Evolutionary conservation across 2,888 invertebrate species (phyloP).

Genomic region (Drosophila buzzatii): DNA sequence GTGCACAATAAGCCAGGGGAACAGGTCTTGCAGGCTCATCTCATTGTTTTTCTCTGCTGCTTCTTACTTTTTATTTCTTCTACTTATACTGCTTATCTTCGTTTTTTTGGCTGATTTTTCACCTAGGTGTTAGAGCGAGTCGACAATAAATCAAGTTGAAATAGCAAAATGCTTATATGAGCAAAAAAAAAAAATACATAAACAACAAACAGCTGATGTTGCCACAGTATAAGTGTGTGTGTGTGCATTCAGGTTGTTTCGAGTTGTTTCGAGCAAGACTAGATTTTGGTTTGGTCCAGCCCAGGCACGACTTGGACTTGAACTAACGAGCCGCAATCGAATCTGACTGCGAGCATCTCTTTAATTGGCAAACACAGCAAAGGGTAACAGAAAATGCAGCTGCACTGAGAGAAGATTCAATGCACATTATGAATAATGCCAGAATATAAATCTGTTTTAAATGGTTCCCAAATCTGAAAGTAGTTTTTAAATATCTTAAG

Average conservation of each 20-base stretch:
- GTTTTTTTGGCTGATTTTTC: slow-evolving; percentile 10
- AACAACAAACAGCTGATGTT: slow-evolving; percentile 79
- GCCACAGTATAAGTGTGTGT: background rate
- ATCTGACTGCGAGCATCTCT: slow-evolving; percentile 46
- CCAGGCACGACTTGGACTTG: slow-evolving; percentile 64
- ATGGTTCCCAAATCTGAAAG: background rate
- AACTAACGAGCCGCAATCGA: slow-evolving; percentile 53
- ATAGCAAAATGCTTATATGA: slow-evolving; percentile 43
- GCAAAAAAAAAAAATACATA: slow-evolving; percentile 62
- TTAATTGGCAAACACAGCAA: slow-evolving; percentile 62
- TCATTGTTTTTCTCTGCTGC: slow-evolving; percentile 26
- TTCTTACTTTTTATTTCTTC: background rate
- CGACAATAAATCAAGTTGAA: slow-evolving; percentile 70
- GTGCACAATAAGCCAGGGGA: slow-evolving; percentile 65
- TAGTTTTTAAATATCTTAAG: background rate
- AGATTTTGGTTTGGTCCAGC: slow-evolving; percentile 40
- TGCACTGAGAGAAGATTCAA: background rate
- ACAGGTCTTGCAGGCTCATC: slow-evolving; percentile 50
- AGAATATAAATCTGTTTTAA: background rate
- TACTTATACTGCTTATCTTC: slow-evolving; percentile 8
- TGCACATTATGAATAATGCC: background rate
- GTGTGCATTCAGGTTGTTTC: background rate
- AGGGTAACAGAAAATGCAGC: slow-evolving; percentile 30
- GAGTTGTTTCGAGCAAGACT: slow-evolving; percentile 22
- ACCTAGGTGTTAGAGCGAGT: slow-evolving; percentile 37